Evolutionary conservation across 1,140 invertebrate species (phyloP).

Genomic region (Drosophila navojoa): DNA sequence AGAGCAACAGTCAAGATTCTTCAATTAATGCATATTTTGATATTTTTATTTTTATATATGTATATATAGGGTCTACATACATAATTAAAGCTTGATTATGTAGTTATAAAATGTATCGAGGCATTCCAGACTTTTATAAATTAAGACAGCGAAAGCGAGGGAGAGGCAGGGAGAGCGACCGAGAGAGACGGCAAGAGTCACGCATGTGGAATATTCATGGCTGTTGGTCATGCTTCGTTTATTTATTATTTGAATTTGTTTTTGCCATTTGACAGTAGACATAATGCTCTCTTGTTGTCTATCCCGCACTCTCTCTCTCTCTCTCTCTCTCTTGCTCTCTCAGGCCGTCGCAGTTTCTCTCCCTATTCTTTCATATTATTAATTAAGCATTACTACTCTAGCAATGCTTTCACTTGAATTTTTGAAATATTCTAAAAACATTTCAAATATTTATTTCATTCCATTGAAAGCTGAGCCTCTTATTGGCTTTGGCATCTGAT

Average conservation of each 20-base stretch:
- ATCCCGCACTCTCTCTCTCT: not conserved
- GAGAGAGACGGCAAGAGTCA: not conserved
- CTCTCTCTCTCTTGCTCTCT: too few relatives aligned
- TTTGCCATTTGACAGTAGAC: constrained; percentile 39
- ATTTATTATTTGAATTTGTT: constrained; percentile 42
- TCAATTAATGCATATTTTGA: constrained; percentile 25
- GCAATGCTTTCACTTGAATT: not conserved
- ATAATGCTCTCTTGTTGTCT: constrained; percentile 2
- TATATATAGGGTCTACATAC: not conserved
- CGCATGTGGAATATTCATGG: constrained; percentile 23
- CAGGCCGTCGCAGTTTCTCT: too few relatives aligned
- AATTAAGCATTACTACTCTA: not conserved
- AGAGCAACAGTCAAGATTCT: not conserved
- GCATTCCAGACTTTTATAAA: constrained; percentile 2
- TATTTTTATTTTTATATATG: not conserved
- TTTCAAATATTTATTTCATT: too few relatives aligned
- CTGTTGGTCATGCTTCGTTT: constrained; percentile 42
- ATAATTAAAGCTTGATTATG: constrained; percentile 17
- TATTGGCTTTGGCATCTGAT: too few relatives aligned
- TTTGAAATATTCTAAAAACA: not conserved
- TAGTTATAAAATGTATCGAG: not conserved
- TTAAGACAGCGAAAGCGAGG: not conserved
- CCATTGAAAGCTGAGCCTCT: too few relatives aligned
- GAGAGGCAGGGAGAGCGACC: not conserved
- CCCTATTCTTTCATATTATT: not conserved